Percentiles rank a stretch among this genome's conserved stretches.
These are phyloP conservation scores for Agriotes lineatus DNA, from an alignment of 2,888 invertebrate species.

Conservation along the genomic window DNA sequence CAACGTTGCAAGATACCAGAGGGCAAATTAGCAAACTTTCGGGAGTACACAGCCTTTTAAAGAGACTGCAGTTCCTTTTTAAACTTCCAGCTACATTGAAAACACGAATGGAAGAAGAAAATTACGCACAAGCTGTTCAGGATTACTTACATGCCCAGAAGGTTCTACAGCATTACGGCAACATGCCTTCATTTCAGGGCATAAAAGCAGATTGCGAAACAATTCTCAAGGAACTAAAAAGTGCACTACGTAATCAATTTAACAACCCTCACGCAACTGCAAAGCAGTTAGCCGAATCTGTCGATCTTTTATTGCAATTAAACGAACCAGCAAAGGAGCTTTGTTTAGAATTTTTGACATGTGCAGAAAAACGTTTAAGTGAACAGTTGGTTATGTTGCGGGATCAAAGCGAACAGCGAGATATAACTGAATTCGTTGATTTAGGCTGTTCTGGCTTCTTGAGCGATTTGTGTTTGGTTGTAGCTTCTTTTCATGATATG, in stretches of 20 bases:
- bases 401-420: conserved; percentile 80
- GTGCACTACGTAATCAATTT: conserved; percentile 83
- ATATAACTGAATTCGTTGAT: conserved; percentile 95
- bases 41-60: conserved; percentile 88
- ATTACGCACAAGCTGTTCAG: conserved; percentile 88
- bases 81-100: conserved; percentile 92
- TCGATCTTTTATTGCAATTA: conserved; percentile 86
- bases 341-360: conserved; percentile 83
- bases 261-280: conserved; percentile 81
- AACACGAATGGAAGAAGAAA: conserved; percentile 84
- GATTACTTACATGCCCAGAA: conserved; percentile 94
- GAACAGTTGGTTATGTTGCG: conserved; percentile 79
- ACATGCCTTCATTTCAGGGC: conserved; percentile 94
- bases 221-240: conserved; percentile 84
- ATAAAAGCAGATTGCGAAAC: conserved; percentile 92
- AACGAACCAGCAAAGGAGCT: conserved; percentile 86
- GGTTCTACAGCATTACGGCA: conserved; percentile 91
- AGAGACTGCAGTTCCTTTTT: conserved; percentile 94
- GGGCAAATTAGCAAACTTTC: conserved; percentile 91
- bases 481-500: conserved; percentile 95
- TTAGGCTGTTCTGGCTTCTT: conserved; percentile 92
- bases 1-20: conserved; percentile 81
- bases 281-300: conserved; percentile 85
- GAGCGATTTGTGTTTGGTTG: conserved; percentile 91
- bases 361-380: conserved; percentile 80